Conservation (phyloP, 2,797 vertebrate genomes). For the Etheostoma nigrum region DNA sequence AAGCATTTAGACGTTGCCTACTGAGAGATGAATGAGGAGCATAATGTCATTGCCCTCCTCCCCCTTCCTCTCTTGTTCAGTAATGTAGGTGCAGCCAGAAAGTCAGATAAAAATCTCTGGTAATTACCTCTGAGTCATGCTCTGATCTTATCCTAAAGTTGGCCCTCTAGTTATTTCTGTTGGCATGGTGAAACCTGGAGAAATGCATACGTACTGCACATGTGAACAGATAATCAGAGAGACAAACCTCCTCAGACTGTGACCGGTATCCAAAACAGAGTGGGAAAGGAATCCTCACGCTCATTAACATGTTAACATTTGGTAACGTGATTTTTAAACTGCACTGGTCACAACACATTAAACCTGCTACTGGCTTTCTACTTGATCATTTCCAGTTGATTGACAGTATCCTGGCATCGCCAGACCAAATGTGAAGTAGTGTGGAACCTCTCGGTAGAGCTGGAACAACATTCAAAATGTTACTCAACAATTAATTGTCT, state of each 20-base stretch:
- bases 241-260: conserved; percentile 19
- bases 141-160: conserved; percentile 74
- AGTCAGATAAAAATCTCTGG: conserved; percentile 66
- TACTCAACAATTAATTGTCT: too few species aligned
- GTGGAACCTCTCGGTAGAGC: neutral
- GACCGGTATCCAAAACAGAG: conserved; percentile 20
- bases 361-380: neutral
- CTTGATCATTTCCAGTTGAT: neutral
- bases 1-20: conserved; percentile 27
- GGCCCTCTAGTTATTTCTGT: conserved; percentile 64
- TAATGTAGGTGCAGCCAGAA: conserved; percentile 58
- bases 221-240: conserved; percentile 21
- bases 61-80: conserved; percentile 36
- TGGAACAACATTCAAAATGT: too few species aligned
- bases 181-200: conserved; percentile 47
- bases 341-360: neutral
- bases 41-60: conserved; percentile 41
- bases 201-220: conserved; percentile 30
- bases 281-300: conserved; percentile 22
- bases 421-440: neutral
- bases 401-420: neutral
- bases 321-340: conserved; percentile 12
- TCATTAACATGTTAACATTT: conserved; percentile 7
- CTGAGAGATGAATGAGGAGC: conserved; percentile 37
- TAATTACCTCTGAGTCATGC: conserved; percentile 75